phyloP scores from a whole-genome alignment of 2,888 invertebrate genomes.

The Drosophila imparisetae region DNA sequence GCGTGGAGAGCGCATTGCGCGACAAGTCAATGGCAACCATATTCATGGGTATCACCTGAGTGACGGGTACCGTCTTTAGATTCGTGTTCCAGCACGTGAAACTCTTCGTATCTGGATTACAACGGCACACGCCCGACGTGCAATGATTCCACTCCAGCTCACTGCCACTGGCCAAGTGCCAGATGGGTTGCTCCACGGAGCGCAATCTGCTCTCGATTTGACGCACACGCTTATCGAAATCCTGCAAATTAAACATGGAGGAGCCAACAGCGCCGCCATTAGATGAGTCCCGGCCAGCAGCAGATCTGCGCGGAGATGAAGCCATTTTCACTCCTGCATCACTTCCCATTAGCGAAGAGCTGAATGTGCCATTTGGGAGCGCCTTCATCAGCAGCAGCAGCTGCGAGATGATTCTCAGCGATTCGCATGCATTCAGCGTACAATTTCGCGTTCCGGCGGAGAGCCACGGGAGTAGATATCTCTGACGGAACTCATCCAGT shows the following conservation, averaged over 20 bases:
- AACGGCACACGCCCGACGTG: conserved; percentile 88
- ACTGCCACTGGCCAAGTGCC: conserved; percentile 86
- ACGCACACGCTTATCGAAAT: conserved; percentile 81
- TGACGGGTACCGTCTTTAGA: conserved; percentile 86
- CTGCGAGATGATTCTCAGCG: conserved; percentile 83
- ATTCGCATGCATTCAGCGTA: conserved; percentile 85
- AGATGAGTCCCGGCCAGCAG: conserved; percentile 7
- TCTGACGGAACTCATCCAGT: conserved; percentile 77
- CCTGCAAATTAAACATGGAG: conserved; percentile 62
- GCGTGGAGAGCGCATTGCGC: conserved; percentile 87
- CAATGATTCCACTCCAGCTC: conserved; percentile 87
- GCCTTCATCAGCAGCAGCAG: conserved; percentile 74
- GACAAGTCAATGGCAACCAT: conserved; percentile 88
- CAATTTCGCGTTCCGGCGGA: conserved; percentile 79
- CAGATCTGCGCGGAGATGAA: neutral
- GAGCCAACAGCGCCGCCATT: conserved; percentile 27
- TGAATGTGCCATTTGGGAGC: conserved; percentile 39
- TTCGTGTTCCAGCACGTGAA: conserved; percentile 88
- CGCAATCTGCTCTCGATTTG: conserved; percentile 87
- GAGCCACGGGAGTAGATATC: conserved; percentile 71
- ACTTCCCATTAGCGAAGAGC: conserved; percentile 1
- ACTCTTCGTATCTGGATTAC: conserved; percentile 87
- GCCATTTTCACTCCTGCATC: neutral
- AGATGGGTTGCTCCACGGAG: conserved; percentile 89
- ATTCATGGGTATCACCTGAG: conserved; percentile 88